These are phyloP conservation scores for Linurgus olivaceus DNA, from an alignment of 2,797 vertebrate species.

Conservation along the genomic window DNA sequence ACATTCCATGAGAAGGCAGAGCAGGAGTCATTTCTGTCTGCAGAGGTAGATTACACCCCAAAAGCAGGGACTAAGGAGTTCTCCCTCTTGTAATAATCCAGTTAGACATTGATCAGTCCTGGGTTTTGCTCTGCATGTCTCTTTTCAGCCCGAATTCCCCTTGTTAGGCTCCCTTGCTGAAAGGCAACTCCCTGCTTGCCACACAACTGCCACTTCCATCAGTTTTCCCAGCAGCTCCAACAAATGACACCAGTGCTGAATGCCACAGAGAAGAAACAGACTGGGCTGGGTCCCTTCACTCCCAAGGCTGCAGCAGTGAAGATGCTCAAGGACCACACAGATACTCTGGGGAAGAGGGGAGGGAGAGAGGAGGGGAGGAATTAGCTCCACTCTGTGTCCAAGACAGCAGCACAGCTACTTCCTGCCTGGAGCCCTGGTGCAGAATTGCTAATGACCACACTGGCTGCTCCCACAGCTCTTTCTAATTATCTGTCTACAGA, in stretches of 20 bases:
- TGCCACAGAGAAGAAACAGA: background rate
- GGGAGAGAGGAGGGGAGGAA: background rate
- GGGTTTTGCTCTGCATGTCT: background rate
- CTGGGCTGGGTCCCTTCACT: background rate
- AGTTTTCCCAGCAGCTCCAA: background rate
- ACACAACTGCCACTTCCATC: background rate
- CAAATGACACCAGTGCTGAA: background rate
- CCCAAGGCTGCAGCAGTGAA: background rate
- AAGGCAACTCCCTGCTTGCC: background rate
- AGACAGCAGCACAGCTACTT: conserved; percentile 33
- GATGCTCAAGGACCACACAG: conserved; percentile 15
- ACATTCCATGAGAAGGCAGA: background rate
- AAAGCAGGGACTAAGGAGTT: background rate
- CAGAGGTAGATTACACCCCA: background rate
- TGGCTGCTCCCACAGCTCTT: background rate
- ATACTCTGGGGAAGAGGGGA: background rate
- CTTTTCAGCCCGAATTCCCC: background rate
- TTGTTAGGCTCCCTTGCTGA: background rate
- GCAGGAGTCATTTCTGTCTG: background rate
- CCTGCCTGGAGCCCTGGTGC: conserved; percentile 28
- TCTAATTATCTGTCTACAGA: background rate
- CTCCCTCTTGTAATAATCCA: background rate
- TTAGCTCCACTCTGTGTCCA: background rate
- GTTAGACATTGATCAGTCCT: background rate
- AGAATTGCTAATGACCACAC: conserved; percentile 49